Conservation (phyloP, 2,113 vertebrate genomes). For the Oxyruncus cristatus region DNA sequence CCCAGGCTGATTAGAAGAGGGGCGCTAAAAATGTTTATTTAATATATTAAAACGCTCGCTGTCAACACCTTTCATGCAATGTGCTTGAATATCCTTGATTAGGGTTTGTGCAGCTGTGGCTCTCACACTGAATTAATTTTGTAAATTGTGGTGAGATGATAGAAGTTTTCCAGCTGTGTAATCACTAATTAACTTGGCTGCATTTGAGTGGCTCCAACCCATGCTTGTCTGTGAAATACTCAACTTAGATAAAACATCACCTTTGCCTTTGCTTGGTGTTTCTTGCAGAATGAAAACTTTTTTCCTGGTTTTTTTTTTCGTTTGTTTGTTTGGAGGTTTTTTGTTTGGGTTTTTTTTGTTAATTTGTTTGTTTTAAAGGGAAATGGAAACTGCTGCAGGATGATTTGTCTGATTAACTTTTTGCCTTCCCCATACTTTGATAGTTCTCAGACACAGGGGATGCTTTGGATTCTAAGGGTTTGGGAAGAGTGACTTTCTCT, state of each 20-base stretch:
- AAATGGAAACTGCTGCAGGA: not conserved
- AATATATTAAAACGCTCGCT: conserved; percentile 27
- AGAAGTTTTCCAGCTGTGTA: conserved; percentile 67
- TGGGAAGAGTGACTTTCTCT: not conserved
- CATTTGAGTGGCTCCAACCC: conserved; percentile 35
- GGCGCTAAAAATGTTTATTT: conserved; percentile 49
- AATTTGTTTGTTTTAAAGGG: not conserved
- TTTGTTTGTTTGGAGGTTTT: not conserved
- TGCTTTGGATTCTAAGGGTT: not conserved
- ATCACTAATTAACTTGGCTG: conserved; percentile 67
- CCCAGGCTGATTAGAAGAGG: conserved; percentile 8
- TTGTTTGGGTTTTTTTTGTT: not conserved
- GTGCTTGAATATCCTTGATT: conserved; percentile 55
- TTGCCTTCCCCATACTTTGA: not conserved
- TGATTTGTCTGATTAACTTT: not conserved
- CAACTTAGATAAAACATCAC: conserved; percentile 12
- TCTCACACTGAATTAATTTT: conserved; percentile 61
- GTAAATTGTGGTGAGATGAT: conserved; percentile 54
- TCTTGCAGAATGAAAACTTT: not conserved
- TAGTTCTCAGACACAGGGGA: not conserved
- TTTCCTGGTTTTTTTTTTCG: not conserved
- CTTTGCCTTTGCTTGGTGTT: not conserved
- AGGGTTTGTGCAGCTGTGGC: conserved; percentile 50
- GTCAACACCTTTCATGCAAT: conserved; percentile 49
- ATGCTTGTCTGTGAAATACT: conserved; percentile 30